phyloP scores from a whole-genome alignment of 2,888 invertebrate species.

The Ormyrus pomaceus region DNA sequence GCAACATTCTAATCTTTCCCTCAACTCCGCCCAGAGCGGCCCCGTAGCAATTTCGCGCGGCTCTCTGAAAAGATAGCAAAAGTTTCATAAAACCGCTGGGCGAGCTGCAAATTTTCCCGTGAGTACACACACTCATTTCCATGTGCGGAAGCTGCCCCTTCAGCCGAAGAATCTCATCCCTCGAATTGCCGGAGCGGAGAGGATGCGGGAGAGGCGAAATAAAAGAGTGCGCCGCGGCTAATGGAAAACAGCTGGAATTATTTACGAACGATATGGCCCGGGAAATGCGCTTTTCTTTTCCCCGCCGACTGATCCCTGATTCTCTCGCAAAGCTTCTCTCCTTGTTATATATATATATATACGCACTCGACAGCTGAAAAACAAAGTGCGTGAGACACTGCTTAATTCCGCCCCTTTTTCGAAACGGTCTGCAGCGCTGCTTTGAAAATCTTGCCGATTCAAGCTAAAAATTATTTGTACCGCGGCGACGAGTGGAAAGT shows the following conservation, averaged over 20 bases:
- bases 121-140: too few relatives aligned
- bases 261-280: constrained; percentile 33
- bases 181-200: constrained; percentile 4
- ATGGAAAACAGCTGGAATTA: constrained; percentile 40
- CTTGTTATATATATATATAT: background rate
- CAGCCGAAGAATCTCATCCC: constrained; percentile 5
- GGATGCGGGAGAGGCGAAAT: background rate
- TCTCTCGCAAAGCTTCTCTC: background rate
- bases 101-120: too few relatives aligned
- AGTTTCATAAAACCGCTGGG: too few relatives aligned
- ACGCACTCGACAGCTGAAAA: background rate
- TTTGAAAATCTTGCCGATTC: too few relatives aligned
- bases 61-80: too few relatives aligned
- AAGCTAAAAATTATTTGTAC: too few relatives aligned
- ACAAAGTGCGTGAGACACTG: background rate
- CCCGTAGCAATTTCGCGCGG: too few relatives aligned
- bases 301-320: background rate
- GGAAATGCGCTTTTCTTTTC: constrained; percentile 9
- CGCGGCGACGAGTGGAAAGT: constrained; percentile 18
- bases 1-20: too few relatives aligned
- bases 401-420: constrained; percentile 5
- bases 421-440: too few relatives aligned
- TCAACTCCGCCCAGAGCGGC: too few relatives aligned
- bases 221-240: background rate
- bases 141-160: too few relatives aligned